Conservation (phyloP, 2,113 vertebrate genomes). For the Podarcis cretensis region DNA sequence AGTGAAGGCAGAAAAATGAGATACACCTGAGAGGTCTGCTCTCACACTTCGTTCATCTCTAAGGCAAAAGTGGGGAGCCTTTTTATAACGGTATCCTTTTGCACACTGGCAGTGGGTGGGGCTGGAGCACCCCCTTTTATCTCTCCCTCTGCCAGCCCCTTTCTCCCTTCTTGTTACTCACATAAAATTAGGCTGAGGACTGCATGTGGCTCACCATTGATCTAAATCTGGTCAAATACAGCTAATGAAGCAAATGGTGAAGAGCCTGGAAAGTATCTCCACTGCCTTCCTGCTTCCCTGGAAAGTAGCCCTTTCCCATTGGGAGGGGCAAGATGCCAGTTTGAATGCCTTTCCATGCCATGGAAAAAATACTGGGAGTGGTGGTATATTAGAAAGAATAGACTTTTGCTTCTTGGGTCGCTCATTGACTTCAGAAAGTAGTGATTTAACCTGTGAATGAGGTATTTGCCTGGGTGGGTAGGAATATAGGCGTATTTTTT, state of each 20-base stretch:
- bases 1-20: background rate
- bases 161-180: background rate
- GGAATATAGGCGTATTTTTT: background rate
- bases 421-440: background rate
- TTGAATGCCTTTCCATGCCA: background rate
- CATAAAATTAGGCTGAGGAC: background rate
- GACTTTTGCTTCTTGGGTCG: background rate
- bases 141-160: background rate
- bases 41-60: background rate
- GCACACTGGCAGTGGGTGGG: background rate
- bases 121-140: background rate
- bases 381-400: no score
- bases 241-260: slow-evolving; percentile 14
- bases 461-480: background rate
- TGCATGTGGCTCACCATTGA: background rate
- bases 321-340: background rate
- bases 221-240: background rate
- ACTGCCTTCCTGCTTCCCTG: background rate
- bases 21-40: background rate
- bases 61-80: background rate
- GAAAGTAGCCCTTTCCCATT: background rate
- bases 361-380: background rate
- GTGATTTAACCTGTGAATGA: background rate
- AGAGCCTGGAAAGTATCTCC: background rate
- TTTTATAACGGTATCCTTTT: background rate